phyloP scores from a whole-genome alignment of 92 coral and sea anemone species.

The Anthopleura xanthogrammica region DNA sequence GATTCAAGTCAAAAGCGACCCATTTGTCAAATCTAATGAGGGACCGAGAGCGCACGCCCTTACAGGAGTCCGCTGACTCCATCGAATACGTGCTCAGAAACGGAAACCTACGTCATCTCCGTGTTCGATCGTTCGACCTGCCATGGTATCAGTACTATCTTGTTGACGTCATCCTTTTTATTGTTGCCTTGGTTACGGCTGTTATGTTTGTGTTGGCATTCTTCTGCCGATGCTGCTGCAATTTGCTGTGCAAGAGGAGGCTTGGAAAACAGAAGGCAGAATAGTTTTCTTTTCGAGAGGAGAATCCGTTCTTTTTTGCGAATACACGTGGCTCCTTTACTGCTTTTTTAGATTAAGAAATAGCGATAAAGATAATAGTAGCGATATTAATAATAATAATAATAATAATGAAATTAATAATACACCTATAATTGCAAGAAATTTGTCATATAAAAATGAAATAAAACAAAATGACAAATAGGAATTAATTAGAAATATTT shows the following conservation, averaged over 20 bases:
- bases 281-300: background rate
- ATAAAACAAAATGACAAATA: no score
- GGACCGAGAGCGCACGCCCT: slow-evolving; percentile 11
- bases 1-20: background rate
- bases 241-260: background rate
- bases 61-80: slow-evolving; percentile 14
- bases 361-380: no score
- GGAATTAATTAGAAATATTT: no score
- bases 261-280: background rate
- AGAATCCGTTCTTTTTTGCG: no score
- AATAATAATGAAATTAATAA: no score
- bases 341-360: no score
- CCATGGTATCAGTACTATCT: slow-evolving; percentile 18
- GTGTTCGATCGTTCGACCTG: background rate
- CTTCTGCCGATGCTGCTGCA: background rate
- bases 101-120: background rate
- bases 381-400: no score
- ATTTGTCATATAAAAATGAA: no score
- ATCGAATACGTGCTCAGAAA: slow-evolving; percentile 16
- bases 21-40: background rate
- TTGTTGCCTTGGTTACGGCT: slow-evolving; percentile 11
- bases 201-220: background rate
- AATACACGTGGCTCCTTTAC: no score
- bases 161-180: background rate
- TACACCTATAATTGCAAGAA: no score